Base-by-base conservation (phyloP, 2,888 invertebrate genomes). In the Mythimna ferrago region DNA sequence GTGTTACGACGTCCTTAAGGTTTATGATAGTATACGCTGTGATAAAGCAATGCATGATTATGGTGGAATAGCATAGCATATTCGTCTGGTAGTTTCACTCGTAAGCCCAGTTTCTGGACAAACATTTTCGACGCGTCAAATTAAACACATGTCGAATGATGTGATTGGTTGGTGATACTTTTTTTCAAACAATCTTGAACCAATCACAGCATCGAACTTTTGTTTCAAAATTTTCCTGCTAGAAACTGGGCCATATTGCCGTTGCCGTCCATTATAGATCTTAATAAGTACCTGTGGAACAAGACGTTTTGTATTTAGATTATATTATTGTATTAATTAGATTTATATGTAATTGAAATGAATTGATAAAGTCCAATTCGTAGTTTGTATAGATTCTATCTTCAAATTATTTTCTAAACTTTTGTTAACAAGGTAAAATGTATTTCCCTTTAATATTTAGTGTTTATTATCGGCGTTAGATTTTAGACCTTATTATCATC, bases 11-110 rank as follows among this genome's bases (percentile, higher is more conserved):
- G 56, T 71, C 21, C 32, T 54, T 83, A 80, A 62, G 70, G 60
- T 69, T 66, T 75, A 78, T 64, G 62, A 66, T 81, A 83, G 80
- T 88, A 87, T 89, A 90, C 87, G 90, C 93, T 93, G 93, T 93
- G 93, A 93, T 93, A 93, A 88, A 90, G 89, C 89, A 92, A 91
- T 92, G 90, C 89, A 90, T 89, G 86, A 82, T 88, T 87, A 72
- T 60, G 62, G 80, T 73, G 62, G 70, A 70, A 57, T 75, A 77
- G 56, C 69, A 57, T 73, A 77, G 56, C 71, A 66, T n/a, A n/a
- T 65, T 73, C 66, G 54, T 71, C 65, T 61, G 53, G 32, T 74
- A 81, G 48, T 58, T 69, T 53, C 60, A 57, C 32, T 69, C 68
- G 41, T 35, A 38, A n/a, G n/a, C 16, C 35, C 53, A 16, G 60